Evolutionary conservation across 1,140 invertebrate species (phyloP).

Genomic region (Drosophila eugracilis): DNA sequence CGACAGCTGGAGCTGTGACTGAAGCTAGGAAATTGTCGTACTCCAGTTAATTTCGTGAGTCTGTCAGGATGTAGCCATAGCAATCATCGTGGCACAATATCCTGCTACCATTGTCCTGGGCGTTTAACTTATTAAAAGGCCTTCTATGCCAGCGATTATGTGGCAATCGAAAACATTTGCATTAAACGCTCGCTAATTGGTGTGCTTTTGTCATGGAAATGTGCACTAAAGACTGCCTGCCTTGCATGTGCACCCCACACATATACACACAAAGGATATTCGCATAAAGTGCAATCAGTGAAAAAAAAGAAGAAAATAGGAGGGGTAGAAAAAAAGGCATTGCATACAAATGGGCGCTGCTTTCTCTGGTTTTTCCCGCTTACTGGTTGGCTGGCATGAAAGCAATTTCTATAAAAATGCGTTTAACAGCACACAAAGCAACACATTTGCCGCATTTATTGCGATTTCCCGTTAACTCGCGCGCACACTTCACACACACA

Average conservation of each 20-base stretch:
- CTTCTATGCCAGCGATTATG: conserved; percentile 59
- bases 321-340: conserved; percentile 24
- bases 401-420: conserved; percentile 80
- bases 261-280: conserved; percentile 52
- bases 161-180: conserved; percentile 67
- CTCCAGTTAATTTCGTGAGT: conserved; percentile 30
- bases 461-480: conserved; percentile 79
- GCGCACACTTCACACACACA: conserved; percentile 36
- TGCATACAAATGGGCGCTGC: conserved; percentile 73
- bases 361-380: conserved; percentile 7
- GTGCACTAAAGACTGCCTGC: conserved; percentile 46
- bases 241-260: conserved; percentile 15
- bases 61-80: background rate
- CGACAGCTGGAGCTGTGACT: conserved; percentile 30
- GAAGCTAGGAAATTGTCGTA: conserved; percentile 21
- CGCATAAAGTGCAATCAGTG: conserved; percentile 66
- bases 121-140: conserved; percentile 60
- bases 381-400: conserved; percentile 64
- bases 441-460: conserved; percentile 83
- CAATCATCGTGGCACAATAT: conserved; percentile 14
- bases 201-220: conserved; percentile 77
- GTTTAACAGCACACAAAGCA: conserved; percentile 79
- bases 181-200: conserved; percentile 77
- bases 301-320: conserved; percentile 21
- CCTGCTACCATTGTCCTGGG: conserved; percentile 26